Base-by-base conservation (phyloP, 2,888 invertebrate genomes). In the Agrilus biguttatus region DNA sequence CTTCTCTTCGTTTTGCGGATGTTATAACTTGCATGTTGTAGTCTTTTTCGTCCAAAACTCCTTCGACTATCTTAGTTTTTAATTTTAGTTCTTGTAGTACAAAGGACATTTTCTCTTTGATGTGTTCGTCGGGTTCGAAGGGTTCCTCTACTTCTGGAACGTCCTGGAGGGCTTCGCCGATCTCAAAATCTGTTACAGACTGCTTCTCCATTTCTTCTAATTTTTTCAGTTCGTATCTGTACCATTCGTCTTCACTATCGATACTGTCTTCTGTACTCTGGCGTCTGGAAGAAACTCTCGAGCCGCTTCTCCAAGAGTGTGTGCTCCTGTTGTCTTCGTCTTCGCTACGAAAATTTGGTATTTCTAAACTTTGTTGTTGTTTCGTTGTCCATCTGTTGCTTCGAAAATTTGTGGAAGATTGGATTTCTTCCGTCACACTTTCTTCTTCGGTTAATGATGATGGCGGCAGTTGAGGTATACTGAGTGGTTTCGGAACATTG, bases 241-340 rank as follows among this genome's bases (percentile, higher is more conserved):
- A 91, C 83, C 90, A 91, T 62, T 91, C 90, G 58, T 91, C 91
- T 66, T 91, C 91, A 21, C 87, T 88, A 61, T 91, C 91, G 44
- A 91, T 90, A 55, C 88, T 88, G 54, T 90, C 90, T 67, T 91
- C 91, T 0, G 90, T 90, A 57, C 89, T 89, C 66, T 91, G 90
- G 40, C 90, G 73, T 51, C 90, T 72, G 0, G 89, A 89, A 2
- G 89, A 89, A 2, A 85, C 83, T 52, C 85, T 70, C 0, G 89
- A 90, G 1, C 86, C 81, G 55, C 89, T 89, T 52, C 89, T 74
- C 73, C 84, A 87, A 0, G 89, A 89, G 67, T 89, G 84, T 3
- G 86, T 89, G 60, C 89, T 89, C 53, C 81, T 73, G 53, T 81
- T 86, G 55, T 90, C 90, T 50, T 88, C 87, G 46, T 82, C 83